A percentile compares a stretch with the other conserved stretches of the same genome.
Evolutionary conservation across 2,888 invertebrate genomes (phyloP).

Genomic region (Apamea crenata): DNA sequence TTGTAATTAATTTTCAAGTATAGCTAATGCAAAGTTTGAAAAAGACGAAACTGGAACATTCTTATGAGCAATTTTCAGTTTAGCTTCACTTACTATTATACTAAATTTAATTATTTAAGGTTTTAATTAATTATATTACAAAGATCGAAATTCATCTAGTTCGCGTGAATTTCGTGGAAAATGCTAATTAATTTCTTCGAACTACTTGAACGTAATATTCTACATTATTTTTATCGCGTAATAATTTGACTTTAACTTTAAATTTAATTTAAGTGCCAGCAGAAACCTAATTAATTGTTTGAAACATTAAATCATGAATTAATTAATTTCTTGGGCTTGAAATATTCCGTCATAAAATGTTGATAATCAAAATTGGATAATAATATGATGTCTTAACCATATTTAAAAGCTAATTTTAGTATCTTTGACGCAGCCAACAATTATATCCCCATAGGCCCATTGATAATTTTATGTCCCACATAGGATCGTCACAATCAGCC

Average conservation of each 20-base stretch:
- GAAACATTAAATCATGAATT: background rate
- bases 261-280: conserved; percentile 20
- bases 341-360: background rate
- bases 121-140: conserved; percentile 12
- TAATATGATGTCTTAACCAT: background rate
- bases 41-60: background rate
- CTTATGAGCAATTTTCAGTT: background rate
- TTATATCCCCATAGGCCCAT: background rate
- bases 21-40: background rate
- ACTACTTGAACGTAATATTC: conserved; percentile 24
- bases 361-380: background rate
- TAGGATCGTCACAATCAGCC: background rate
- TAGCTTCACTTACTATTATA: background rate
- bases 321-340: background rate
- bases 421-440: background rate
- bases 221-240: conserved; percentile 15
- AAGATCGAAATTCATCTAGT: conserved; percentile 12
- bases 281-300: conserved; percentile 4
- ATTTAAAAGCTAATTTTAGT: background rate
- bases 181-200: conserved; percentile 39
- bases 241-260: conserved; percentile 15
- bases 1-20: background rate
- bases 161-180: conserved; percentile 9
- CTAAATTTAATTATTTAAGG: conserved; percentile 15
- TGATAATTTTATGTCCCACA: background rate